Evolutionary conservation across 2,888 invertebrate species (phyloP).

Genomic region (Dinocampus coccinellae): DNA sequence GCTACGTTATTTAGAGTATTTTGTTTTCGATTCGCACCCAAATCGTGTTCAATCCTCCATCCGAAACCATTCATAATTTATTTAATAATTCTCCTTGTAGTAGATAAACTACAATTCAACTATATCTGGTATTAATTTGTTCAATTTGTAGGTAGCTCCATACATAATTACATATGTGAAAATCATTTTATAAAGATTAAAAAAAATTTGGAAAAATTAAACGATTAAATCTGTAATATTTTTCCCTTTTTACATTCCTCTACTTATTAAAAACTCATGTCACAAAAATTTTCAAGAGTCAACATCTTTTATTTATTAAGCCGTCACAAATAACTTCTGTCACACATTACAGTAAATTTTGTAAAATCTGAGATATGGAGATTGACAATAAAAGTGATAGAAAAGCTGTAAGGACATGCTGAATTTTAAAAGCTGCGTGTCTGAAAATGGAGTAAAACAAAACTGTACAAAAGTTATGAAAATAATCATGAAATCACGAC

Average conservation of each 20-base stretch:
- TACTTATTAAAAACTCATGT: background rate
- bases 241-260: background rate
- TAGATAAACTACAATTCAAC: background rate
- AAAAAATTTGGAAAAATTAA: background rate
- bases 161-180: background rate
- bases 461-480: slow-evolving; percentile 58
- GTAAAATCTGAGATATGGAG: slow-evolving; percentile 40
- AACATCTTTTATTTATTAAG: slow-evolving; percentile 61
- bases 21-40: background rate
- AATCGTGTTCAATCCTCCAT: background rate
- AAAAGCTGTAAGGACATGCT: slow-evolving; percentile 38
- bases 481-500: slow-evolving; percentile 47
- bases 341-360: slow-evolving; percentile 55
- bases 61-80: background rate
- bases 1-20: background rate
- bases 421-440: slow-evolving; percentile 38
- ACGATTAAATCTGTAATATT: background rate
- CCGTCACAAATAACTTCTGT: slow-evolving; percentile 58
- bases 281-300: slow-evolving; percentile 43
- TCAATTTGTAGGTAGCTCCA: background rate
- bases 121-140: background rate
- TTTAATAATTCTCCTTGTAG: background rate
- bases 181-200: background rate
- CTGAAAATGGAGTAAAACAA: slow-evolving; percentile 45
- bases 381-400: slow-evolving; percentile 35